A percentile compares a stretch with the other conserved stretches of the same genome.
These are phyloP conservation scores for Parapsyche elsis DNA, from an alignment of 1,140 invertebrate genomes.

Conservation along the genomic window DNA sequence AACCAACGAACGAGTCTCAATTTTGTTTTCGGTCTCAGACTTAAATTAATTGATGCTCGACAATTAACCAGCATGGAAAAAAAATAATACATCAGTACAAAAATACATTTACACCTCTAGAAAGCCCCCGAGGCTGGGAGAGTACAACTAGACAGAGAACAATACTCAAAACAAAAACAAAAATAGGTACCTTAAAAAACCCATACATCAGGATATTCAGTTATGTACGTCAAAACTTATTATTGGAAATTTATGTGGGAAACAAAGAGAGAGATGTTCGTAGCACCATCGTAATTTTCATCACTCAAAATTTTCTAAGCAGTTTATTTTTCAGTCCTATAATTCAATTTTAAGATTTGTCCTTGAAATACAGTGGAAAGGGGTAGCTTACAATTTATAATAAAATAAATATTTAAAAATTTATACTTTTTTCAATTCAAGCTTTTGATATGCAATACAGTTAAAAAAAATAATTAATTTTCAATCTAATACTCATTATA, in stretches of 20 bases:
- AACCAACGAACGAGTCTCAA: background rate
- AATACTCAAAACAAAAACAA: background rate
- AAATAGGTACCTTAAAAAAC: background rate
- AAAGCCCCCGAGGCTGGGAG: constrained; percentile 30
- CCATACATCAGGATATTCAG: constrained; percentile 21
- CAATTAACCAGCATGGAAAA: constrained; percentile 27
- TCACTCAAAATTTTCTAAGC: too few species aligned
- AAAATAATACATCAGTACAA: constrained; percentile 29
- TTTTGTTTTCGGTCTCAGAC: background rate
- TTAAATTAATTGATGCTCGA: constrained; percentile 38
- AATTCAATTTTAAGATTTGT: too few species aligned
- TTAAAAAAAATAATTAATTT: too few species aligned
- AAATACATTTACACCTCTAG: constrained; percentile 36
- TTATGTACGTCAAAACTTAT: background rate
- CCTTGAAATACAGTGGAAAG: too few species aligned
- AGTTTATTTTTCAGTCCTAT: too few species aligned
- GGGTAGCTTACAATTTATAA: too few species aligned
- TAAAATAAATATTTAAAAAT: too few species aligned
- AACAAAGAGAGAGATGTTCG: background rate
- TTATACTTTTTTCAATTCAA: too few species aligned
- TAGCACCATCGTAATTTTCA: too few species aligned
- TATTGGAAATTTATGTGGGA: constrained; percentile 27
- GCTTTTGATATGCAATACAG: too few species aligned
- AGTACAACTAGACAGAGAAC: constrained; percentile 19
- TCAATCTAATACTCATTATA: too few species aligned